A percentile compares a stretch with the other conserved stretches of the same genome.
These are phyloP conservation scores for Ploceus nigricollis DNA, from an alignment of 2,113 vertebrate genomes.

Conservation along the genomic window DNA sequence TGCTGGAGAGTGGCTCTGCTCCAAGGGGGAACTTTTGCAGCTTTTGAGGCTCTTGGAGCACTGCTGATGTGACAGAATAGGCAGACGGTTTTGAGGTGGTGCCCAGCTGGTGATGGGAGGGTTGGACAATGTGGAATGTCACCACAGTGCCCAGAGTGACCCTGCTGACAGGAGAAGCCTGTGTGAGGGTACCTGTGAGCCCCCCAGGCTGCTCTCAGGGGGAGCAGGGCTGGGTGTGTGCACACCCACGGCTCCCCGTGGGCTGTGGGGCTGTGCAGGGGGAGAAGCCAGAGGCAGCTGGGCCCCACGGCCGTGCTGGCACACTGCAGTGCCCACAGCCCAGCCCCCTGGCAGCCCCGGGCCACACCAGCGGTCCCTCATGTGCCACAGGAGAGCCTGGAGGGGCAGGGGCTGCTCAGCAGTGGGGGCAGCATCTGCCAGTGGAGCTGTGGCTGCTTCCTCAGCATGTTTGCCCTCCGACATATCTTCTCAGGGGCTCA, in stretches of 20 bases:
- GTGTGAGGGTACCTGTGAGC: rapidly evolving
- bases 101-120: neutral
- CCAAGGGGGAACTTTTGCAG: neutral
- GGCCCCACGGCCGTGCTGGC: rapidly evolving
- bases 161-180: neutral
- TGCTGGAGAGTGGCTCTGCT: rapidly evolving
- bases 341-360: neutral
- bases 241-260: rapidly evolving
- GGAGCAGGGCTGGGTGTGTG: rapidly evolving
- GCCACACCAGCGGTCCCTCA: rapidly evolving
- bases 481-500: neutral
- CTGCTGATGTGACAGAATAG: rapidly evolving
- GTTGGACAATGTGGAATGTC: neutral
- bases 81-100: neutral
- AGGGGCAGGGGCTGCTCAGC: neutral
- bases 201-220: rapidly evolving
- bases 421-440: neutral
- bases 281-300: rapidly evolving
- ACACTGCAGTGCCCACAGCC: neutral
- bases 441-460: neutral
- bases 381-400: rapidly evolving
- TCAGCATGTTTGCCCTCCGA: neutral
- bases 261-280: neutral
- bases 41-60: neutral
- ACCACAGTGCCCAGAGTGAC: rapidly evolving